phyloP scores from a whole-genome alignment of 2,888 invertebrate species.

The Drosophila sordidula region DNA sequence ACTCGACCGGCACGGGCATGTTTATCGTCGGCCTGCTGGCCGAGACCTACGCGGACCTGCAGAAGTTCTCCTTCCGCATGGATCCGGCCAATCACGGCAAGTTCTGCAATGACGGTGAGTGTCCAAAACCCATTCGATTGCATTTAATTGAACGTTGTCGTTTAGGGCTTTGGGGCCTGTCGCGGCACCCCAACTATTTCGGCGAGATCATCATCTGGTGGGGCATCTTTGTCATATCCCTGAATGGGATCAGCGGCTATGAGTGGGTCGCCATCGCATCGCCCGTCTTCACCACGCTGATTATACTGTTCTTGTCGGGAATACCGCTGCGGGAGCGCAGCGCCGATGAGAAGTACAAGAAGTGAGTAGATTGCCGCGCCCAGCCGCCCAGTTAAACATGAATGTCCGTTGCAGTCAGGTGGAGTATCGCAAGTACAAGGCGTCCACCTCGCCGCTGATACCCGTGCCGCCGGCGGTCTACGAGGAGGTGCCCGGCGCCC shows the following conservation, averaged over 20 bases:
- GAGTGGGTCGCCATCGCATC: constrained; percentile 94
- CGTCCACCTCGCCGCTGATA: constrained; percentile 94
- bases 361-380: constrained; percentile 86
- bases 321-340: constrained; percentile 95
- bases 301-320: constrained; percentile 95
- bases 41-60: constrained; percentile 96
- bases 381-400: neutral
- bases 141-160: neutral
- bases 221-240: constrained; percentile 95
- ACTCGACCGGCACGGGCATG: constrained; percentile 93
- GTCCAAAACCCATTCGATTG: neutral
- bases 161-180: constrained; percentile 92
- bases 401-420: constrained; percentile 87
- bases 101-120: constrained; percentile 95
- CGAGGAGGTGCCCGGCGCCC: constrained; percentile 92
- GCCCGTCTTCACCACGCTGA: constrained; percentile 94
- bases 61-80: constrained; percentile 95
- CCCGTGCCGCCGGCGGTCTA: constrained; percentile 95
- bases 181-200: constrained; percentile 97
- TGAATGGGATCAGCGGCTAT: constrained; percentile 93
- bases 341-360: constrained; percentile 94
- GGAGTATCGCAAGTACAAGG: constrained; percentile 94
- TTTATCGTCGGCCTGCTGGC: constrained; percentile 94
- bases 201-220: constrained; percentile 97
- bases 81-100: constrained; percentile 95